Evolutionary conservation across 2,888 invertebrate genomes (phyloP), one percentile per base, ranked within the genome.

Genomic region (Theodoxus fluviatilis): DNA sequence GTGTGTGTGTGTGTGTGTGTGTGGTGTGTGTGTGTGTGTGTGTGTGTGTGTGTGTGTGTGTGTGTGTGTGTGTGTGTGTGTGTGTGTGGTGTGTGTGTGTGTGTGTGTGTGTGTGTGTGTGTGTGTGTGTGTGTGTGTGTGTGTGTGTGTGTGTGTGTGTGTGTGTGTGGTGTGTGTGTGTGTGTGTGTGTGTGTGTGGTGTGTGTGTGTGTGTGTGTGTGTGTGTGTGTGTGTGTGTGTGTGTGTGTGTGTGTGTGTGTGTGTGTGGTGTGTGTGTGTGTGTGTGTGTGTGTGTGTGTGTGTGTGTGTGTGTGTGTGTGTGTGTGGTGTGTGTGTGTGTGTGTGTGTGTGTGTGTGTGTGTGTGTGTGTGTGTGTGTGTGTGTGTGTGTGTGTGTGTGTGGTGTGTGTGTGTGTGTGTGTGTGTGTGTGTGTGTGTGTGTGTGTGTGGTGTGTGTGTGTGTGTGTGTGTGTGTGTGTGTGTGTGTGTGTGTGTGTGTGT

Each of bases 101-200:
- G 18, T 52, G 52, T 52, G 52, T 52, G 52, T n/a, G n/a, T 52
- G 18, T 9, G 25, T 52, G 52, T 52, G 52, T 52, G 52, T 59
- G 15, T 18, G 59, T 33, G 28, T 25, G 25, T 55, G 25, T 55
- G 25, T 55, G 55, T 55, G n/a, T 55, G 55, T n/a, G 55, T 22
- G 3, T 55, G 59, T 31, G 25, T 55, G 55, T 55, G 25, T 55
- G 55, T 22, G 25, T 55, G 59, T 59, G 33, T 59, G 35, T 59
- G 33, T 59, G 59, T 33, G 33, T 59, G 15, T 59, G 15, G 31
- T 18, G 31, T 1, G 31, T 59, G 35, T 59, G 59, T 59, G 33
- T 35, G 59, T 59, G 59, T 59, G 59, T 59, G 59, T 59, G 59
- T 59, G 33, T 33, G 59, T 59, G n/a, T n/a, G n/a, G 59, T 59